Conservation (phyloP, 2,888 invertebrate genomes). For the Lasioglossum calceatum region DNA sequence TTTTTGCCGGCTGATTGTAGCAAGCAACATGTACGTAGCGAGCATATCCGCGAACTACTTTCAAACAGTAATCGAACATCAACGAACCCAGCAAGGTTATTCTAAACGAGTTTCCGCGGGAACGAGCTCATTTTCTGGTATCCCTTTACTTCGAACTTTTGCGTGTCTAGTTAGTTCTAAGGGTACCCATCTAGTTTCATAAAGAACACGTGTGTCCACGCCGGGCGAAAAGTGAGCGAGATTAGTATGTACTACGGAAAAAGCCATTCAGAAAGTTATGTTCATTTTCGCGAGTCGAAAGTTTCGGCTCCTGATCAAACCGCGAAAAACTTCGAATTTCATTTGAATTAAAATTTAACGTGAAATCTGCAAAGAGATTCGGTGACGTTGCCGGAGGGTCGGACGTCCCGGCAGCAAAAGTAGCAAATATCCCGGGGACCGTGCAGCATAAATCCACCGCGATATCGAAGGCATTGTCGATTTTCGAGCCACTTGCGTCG, state of each 20-base stretch:
- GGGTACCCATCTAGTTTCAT: neutral
- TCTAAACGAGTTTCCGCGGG: conserved; percentile 3
- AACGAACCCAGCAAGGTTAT: conserved; percentile 4
- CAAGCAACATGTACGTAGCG: neutral
- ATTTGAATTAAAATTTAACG: conserved; percentile 4
- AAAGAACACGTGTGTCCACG: neutral
- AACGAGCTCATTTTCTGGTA: conserved; percentile 13
- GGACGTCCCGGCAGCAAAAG: neutral
- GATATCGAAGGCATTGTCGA: conserved; percentile 34
- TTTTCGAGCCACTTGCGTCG: conserved; percentile 15
- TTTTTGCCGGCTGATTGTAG: neutral
- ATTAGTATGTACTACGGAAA: neutral
- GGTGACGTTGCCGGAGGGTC: neutral
- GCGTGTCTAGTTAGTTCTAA: conserved; percentile 3
- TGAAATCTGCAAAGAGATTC: neutral
- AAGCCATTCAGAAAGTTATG: neutral
- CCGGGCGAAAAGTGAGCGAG: neutral
- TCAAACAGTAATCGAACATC: conserved; percentile 12
- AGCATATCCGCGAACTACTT: neutral
- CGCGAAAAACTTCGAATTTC: neutral
- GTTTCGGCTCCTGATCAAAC: neutral
- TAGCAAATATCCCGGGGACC: neutral
- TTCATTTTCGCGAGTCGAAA: neutral
- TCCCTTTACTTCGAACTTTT: conserved; percentile 10
- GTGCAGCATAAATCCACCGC: conserved; percentile 3